These are phyloP conservation scores for Diarsia mendica DNA, from an alignment of 2,888 invertebrate species.

Conservation along the genomic window DNA sequence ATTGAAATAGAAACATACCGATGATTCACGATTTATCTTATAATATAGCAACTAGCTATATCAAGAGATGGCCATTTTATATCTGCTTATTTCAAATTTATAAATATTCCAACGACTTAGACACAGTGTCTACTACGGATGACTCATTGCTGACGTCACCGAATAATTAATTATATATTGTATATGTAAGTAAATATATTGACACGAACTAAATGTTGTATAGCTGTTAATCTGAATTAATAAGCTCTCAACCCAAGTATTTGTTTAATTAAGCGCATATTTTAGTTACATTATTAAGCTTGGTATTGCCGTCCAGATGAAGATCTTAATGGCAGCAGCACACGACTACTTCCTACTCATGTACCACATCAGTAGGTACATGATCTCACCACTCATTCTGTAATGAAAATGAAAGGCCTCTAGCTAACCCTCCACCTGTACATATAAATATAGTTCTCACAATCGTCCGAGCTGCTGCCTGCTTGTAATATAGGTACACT, in stretches of 20 bases:
- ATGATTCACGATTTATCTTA: conserved; percentile 41
- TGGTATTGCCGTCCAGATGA: conserved; percentile 49
- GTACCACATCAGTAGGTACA: conserved; percentile 21
- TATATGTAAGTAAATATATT: conserved; percentile 26
- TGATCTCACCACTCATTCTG: conserved; percentile 46
- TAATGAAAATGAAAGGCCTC: conserved; percentile 43
- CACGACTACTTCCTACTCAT: conserved; percentile 47
- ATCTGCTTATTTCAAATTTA: conserved; percentile 35
- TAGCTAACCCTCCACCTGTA: conserved; percentile 22
- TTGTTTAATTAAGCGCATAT: conserved; percentile 49
- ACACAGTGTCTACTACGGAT: conserved; percentile 61
- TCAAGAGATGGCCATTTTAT: conserved; percentile 29
- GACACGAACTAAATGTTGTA: conserved; percentile 28
- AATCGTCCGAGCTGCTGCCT: conserved; percentile 26
- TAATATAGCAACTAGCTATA: conserved; percentile 3
- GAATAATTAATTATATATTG: conserved; percentile 42
- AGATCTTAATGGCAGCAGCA: conserved; percentile 56
- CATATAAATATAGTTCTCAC: neutral
- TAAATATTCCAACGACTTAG: conserved; percentile 57
- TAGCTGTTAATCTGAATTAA: conserved; percentile 54
- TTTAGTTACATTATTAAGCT: conserved; percentile 42
- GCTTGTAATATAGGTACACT: conserved; percentile 22
- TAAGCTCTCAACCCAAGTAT: conserved; percentile 36
- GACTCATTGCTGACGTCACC: conserved; percentile 66
- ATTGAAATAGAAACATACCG: conserved; percentile 45